Evolutionary conservation across 2,113 vertebrate species (phyloP), one percentile per base, ranked within the genome.

Genomic region (Albula glossodonta): DNA sequence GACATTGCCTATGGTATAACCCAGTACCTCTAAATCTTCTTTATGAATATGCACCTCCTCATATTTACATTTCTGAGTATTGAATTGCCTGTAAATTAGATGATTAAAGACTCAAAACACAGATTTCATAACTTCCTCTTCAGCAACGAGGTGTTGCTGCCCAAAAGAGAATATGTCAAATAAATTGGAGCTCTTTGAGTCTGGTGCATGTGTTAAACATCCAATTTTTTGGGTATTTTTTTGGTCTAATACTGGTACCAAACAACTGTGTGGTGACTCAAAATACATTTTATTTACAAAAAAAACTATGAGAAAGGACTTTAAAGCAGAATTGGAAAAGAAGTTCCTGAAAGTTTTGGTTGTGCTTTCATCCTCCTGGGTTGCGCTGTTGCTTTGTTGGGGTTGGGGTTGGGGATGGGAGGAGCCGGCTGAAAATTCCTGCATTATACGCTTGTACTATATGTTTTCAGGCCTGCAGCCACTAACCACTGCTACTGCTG

Each of bases 401-500:
- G 63, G 63, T 17, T 13, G 63, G 63, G 17, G 53, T 7, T 90
- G 89, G 91, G 87, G 91, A 92, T 92, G 91, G 93, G 89, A 87
- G 86, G 93, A 92, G 94, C 93, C 93, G 91, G 90, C 93, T 95
- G 94, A 93, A 95, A 93, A 86, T 86, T 88, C 87, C 88, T 88
- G 86, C 88, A 93, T 93, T 91, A 92, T 93, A 94, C 94, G 91
- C 89, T 93, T 95, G 93, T 95, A 92, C 94, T 91, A 89, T 94
- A 93, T 96, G 93, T 93, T 95, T 90, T 96, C 90, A 94, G 94
- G 90, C 95, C 89, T 94, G 91, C 92, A 96, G 88, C 94, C 93
- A 93, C 93, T 94, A 92, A 93, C 89, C 86, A 88, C 84, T 88
- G 87, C 89, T 83, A 84, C 89, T 88, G 86, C 93, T 92, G 90